Base-by-base conservation (phyloP, 2,888 invertebrate species). In the Amitus sp. region DNA sequence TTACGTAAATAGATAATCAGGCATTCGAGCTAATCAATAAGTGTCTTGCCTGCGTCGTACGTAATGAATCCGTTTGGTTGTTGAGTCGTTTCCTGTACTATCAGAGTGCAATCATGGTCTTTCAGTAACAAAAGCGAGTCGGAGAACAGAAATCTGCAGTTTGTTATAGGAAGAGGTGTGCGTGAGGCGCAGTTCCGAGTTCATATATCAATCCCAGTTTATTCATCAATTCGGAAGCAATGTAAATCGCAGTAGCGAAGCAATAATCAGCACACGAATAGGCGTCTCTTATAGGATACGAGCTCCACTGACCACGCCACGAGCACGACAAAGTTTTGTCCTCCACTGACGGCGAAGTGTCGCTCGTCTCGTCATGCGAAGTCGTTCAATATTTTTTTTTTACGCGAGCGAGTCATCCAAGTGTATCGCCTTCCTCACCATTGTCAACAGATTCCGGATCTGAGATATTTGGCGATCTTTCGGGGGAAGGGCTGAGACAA, bases 381-480 rank as follows among this genome's bases (percentile, higher is more conserved):
- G 33, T 15, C 13, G 42, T 33, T 23, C 65, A 59, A 63, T 59
- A 65, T 47, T 67, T 65, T 57, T 49, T 47, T 62, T 37, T 55
- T 48, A 49, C 57, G 50, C 64, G 61, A 56, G n/a, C n/a, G n/a
- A 60, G 56, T 61, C 79, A 72, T 75, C 79, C 80, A 74, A 78
- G 80, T 80, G 80, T 82, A 82, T 82, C 82, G 81, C 82, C 82
- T 82, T 82, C 82, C 82, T 80, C 63, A 73, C 68, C 78, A 79
- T 82, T 82, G 82, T 82, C 79, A 59, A 48, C 59, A 52, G 57
- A 62, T 67, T 62, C 67, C 62, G 67, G 67, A 65, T 62, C 62
- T 61, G 49, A 65, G 65, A 67, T 65, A 65, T 59, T 60, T 51
- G 45, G 46, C 34, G 37, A 43, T 60, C 43, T 62, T 52, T 39